Base-by-base conservation (phyloP, 2,888 invertebrate species). In the Philaethria dido region DNA sequence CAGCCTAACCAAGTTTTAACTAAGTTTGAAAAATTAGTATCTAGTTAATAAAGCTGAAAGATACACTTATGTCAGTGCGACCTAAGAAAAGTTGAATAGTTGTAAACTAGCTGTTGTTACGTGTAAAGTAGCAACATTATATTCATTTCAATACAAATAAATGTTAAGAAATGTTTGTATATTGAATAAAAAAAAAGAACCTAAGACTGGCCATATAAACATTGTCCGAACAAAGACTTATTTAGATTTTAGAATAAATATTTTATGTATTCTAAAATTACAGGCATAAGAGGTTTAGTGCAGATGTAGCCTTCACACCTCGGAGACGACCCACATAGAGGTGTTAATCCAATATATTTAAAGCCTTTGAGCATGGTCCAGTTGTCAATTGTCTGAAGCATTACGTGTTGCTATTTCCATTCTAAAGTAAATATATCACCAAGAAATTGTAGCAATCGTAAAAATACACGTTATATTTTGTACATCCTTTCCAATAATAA, bases 281-380 rank as follows among this genome's bases (percentile, higher is more conserved):
- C 33, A 42, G 0, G 39, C 47, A 14, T 64, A 67, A 67, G 39
- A 52, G 66, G 66, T 60, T 69, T 67, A 67, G 36, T 39, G 48
- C 61, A 44, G 29, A 39, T 64, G 48, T 48, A 61, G 50, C 64
- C 61, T 67, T 55, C 57, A 50, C 45, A 52, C 45, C 25, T 67
- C 64, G 52, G 44, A 64, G 67, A 64, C 44, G 61, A 33, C 62
- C 64, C 64, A 67, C 64, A 64, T 66, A 44, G 20, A 69, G 61
- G 52, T 62, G 57, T 62, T 67, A 67, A 69, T 64, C 62, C 67
- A 62, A 69, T 69, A 64, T 61, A 59, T 42, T 42, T 64, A 57
- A 57, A 64, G 16, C 52, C 52, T 39, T 55, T 16, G 60, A 47
- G 22, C 39, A 36, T 64, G 57, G 22, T 36, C 47, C 20, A 64